Conservation (phyloP, 2,113 vertebrate genomes). For the Thermophis baileyi region DNA sequence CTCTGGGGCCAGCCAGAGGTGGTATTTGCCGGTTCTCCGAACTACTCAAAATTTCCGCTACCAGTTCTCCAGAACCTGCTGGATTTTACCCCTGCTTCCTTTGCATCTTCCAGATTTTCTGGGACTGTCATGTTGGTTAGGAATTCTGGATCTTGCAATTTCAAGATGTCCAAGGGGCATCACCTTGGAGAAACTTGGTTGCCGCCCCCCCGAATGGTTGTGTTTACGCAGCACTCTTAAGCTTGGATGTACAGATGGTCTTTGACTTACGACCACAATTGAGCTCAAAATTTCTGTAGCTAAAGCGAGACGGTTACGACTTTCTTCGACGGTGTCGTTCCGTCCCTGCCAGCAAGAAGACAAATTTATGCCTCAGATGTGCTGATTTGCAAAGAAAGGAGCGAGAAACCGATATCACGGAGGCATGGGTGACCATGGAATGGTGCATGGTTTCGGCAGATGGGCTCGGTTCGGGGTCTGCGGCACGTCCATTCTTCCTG, state of each 20-base stretch:
- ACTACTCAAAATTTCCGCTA: too few species aligned
- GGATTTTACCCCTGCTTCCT: too few species aligned
- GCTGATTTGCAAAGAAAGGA: slow-evolving; percentile 58
- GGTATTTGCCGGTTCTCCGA: too few species aligned
- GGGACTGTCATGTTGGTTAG: neutral
- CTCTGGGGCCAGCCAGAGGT: too few species aligned
- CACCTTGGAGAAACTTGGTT: neutral
- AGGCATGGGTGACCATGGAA: neutral
- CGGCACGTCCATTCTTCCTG: slow-evolving; percentile 7
- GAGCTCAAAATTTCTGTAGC: neutral
- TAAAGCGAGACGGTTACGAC: slow-evolving; percentile 53
- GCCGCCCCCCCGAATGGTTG: neutral
- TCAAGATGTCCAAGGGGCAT: neutral
- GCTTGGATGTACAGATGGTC: neutral
- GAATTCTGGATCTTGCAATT: neutral
- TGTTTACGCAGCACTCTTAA: neutral
- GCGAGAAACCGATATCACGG: neutral
- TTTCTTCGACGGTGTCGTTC: slow-evolving; percentile 73
- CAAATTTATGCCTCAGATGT: slow-evolving; percentile 72
- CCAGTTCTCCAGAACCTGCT: too few species aligned
- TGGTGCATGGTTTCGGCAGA: neutral
- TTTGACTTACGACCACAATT: neutral
- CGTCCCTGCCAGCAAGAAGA: slow-evolving; percentile 77
- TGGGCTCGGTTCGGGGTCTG: neutral
- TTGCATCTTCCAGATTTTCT: neutral